phyloP scores from a whole-genome alignment of 1,140 invertebrate genomes.

The Drosophila orena region DNA sequence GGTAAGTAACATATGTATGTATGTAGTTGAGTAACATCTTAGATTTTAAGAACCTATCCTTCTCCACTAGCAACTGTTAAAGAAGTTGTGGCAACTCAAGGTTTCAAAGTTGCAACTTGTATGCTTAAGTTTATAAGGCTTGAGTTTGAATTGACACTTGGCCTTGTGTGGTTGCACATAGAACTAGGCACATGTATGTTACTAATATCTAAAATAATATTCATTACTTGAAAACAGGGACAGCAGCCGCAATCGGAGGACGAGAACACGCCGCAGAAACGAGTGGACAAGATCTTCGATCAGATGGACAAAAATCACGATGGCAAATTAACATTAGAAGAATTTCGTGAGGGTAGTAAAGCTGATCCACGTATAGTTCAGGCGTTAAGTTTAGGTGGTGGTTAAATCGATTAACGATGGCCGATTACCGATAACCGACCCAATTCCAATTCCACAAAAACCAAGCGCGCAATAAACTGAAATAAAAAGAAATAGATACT shows the following conservation, averaged over 20 bases:
- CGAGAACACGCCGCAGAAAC: slow-evolving; percentile 97
- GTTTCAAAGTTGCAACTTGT: too few species aligned
- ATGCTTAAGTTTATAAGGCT: too few species aligned
- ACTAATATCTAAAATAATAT: too few species aligned
- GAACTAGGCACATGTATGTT: too few species aligned
- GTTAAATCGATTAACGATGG: slow-evolving; percentile 86
- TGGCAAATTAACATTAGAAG: slow-evolving; percentile 97
- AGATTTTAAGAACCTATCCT: background rate
- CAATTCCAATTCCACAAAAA: slow-evolving; percentile 25
- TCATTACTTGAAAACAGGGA: slow-evolving; percentile 86
- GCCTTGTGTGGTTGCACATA: too few species aligned
- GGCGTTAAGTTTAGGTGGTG: slow-evolving; percentile 92
- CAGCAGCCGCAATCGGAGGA: slow-evolving; percentile 95
- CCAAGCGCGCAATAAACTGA: slow-evolving; percentile 38
- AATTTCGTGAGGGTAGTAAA: slow-evolving; percentile 99
- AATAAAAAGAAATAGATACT: slow-evolving; percentile 3
- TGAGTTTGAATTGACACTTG: too few species aligned
- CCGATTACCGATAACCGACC: slow-evolving; percentile 26
- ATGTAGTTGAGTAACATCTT: too few species aligned
- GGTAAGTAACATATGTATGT: slow-evolving; percentile 91
- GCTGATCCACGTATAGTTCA: slow-evolving; percentile 99
- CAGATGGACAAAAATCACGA: slow-evolving; percentile 99
- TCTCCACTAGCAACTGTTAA: background rate
- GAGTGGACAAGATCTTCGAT: slow-evolving; percentile 98
- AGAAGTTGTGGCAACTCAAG: too few species aligned